Evolutionary conservation across 2,797 vertebrate species (phyloP).

Genomic region (Cossypha caffra): DNA sequence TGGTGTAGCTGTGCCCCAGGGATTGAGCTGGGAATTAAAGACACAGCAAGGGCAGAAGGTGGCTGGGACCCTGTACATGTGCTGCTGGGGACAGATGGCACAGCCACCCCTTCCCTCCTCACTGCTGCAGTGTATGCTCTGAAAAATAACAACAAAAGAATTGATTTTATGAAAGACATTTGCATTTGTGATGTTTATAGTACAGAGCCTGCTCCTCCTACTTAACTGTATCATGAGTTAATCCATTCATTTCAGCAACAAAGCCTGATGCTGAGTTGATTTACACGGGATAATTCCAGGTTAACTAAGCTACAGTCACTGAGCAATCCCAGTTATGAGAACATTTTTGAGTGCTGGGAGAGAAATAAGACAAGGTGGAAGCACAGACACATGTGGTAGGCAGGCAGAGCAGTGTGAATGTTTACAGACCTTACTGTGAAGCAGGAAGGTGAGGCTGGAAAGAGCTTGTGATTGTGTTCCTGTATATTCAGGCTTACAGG

Average conservation of each 20-base stretch:
- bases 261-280: neutral
- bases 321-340: neutral
- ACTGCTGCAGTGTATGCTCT: neutral
- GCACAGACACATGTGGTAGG: neutral
- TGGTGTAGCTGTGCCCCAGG: neutral
- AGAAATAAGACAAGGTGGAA: neutral
- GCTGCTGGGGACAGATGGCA: neutral
- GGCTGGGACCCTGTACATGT: accelerated
- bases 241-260: neutral
- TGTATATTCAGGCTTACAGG: neutral
- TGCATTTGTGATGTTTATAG: neutral
- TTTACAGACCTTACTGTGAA: neutral
- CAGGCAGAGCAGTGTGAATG: neutral
- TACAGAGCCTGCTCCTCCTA: neutral
- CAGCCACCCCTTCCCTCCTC: neutral
- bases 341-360: neutral
- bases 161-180: neutral
- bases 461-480: neutral
- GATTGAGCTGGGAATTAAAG: neutral
- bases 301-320: neutral
- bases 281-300: neutral
- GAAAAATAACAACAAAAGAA: neutral
- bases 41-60: neutral
- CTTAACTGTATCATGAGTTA: neutral
- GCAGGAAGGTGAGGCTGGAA: neutral